A percentile compares a stretch with the other conserved stretches of the same genome.
phyloP scores from a whole-genome alignment of 2,113 vertebrate species.

The Mohoua ochrocephala region DNA sequence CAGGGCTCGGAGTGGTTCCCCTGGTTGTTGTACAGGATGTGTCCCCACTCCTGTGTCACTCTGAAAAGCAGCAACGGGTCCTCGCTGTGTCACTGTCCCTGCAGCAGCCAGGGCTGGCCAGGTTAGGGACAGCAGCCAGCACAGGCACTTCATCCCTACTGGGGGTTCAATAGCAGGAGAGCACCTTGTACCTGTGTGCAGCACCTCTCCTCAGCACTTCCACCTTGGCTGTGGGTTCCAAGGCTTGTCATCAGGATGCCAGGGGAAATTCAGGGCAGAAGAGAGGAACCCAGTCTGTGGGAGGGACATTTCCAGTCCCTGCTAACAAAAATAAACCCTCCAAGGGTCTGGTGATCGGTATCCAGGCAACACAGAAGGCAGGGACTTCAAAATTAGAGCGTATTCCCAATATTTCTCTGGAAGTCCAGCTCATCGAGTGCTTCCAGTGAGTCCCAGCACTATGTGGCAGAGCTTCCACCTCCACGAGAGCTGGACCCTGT shows the following conservation, averaged over 20 bases:
- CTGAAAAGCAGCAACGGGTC: background rate
- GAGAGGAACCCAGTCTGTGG: background rate
- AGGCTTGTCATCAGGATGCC: background rate
- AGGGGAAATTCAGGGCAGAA: background rate
- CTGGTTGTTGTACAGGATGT: background rate
- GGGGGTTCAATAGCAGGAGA: background rate
- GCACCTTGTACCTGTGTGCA: background rate
- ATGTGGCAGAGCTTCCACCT: too few relatives aligned
- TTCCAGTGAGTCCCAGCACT: background rate
- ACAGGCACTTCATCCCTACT: background rate
- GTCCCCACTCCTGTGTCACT: background rate
- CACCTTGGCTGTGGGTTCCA: background rate
- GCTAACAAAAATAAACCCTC: background rate
- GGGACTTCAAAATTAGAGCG: background rate
- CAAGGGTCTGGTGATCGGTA: background rate
- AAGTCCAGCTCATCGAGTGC: background rate
- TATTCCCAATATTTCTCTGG: background rate
- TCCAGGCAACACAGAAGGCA: conserved; percentile 22
- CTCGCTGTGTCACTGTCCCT: fast-evolving
- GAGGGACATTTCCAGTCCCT: background rate
- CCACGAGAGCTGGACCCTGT: background rate
- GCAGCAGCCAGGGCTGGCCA: background rate
- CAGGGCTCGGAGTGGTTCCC: background rate
- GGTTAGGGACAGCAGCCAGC: background rate
- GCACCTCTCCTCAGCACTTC: background rate